phyloP scores from a whole-genome alignment of 2,113 vertebrate genomes.

The Anguilla japonica region DNA sequence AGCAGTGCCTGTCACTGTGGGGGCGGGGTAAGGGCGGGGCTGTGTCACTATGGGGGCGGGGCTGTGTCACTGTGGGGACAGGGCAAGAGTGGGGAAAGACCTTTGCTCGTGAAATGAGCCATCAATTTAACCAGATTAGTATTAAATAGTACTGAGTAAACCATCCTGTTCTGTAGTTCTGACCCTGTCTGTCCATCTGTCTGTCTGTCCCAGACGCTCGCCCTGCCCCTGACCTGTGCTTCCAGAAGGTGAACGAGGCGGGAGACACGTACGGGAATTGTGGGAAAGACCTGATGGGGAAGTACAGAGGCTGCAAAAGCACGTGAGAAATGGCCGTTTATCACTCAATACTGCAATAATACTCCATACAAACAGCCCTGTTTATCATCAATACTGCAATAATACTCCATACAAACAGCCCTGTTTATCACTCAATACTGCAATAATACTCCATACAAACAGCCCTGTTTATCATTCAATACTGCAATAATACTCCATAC shows the following conservation, averaged over 20 bases:
- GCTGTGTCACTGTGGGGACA: neutral
- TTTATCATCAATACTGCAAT: too few species aligned
- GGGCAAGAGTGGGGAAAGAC: too few species aligned
- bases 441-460: too few species aligned
- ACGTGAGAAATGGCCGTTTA: constrained; percentile 65
- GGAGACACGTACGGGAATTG: constrained; percentile 94
- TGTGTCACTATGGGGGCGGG: neutral
- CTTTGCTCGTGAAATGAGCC: too few species aligned
- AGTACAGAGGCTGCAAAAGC: constrained; percentile 80
- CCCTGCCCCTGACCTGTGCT: constrained; percentile 85
- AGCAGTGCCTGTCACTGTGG: constrained; percentile 91
- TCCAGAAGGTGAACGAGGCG: constrained; percentile 84
- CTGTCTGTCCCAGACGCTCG: constrained; percentile 70
- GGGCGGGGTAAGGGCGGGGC: constrained; percentile 71
- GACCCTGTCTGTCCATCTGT: neutral
- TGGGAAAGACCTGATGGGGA: constrained; percentile 83
- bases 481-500: too few species aligned
- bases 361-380: too few species aligned
- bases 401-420: too few species aligned
- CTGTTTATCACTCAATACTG: too few species aligned
- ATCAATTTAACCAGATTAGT: too few species aligned
- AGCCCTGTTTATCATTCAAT: too few species aligned
- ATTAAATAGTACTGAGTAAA: too few species aligned
- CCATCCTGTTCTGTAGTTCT: neutral
- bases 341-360: neutral